Evolutionary conservation across 1,140 invertebrate genomes (phyloP).

Genomic region (Neocloeon triangulifer): DNA sequence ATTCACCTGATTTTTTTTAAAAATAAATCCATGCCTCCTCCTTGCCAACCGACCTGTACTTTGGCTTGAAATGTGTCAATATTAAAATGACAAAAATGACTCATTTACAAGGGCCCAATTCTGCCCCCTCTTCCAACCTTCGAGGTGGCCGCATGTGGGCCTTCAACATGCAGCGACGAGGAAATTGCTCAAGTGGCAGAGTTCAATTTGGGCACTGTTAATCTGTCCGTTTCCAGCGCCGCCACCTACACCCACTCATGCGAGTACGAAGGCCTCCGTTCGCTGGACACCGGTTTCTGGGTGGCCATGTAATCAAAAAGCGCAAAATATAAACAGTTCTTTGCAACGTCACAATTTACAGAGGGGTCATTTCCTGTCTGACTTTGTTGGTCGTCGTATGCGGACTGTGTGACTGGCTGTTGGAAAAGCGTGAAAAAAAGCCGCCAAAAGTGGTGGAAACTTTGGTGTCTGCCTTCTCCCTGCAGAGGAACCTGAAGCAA

Average conservation of each 20-base stretch:
- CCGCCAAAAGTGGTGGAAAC: background rate
- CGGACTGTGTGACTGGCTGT: background rate
- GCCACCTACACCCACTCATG: constrained; percentile 12
- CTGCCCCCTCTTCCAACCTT: too few species aligned
- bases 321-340: background rate
- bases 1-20: too few species aligned
- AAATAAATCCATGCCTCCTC: too few species aligned
- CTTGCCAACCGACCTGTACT: too few species aligned
- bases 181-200: constrained; percentile 12
- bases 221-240: constrained; percentile 11
- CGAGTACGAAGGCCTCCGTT: constrained; percentile 5
- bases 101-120: background rate
- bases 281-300: constrained; percentile 12
- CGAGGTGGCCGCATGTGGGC: constrained; percentile 16
- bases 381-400: background rate
- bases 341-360: constrained; percentile 4
- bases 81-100: too few species aligned
- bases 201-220: constrained; percentile 12
- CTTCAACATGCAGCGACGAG: constrained; percentile 13
- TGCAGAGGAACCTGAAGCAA: constrained; percentile 21
- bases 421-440: background rate
- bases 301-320: constrained; percentile 12
- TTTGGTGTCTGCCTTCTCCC: constrained; percentile 16
- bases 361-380: background rate
- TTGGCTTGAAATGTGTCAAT: too few species aligned